Conservation (phyloP, 1,140 invertebrate genomes). For the Medauroidea extradentata region DNA sequence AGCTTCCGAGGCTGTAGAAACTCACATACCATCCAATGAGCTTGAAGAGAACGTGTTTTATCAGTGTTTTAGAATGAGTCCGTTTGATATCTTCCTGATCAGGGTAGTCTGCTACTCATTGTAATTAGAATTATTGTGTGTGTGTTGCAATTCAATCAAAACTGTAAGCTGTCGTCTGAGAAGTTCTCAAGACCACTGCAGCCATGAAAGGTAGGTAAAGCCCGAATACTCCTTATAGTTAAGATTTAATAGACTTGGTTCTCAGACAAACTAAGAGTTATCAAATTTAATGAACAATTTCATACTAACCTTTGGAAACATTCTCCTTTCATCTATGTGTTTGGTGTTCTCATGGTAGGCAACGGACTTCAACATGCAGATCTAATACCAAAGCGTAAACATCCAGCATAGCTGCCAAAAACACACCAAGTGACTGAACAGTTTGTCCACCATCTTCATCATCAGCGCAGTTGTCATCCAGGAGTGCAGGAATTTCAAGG, state of each 20-base stretch:
- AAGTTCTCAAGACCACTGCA: background rate
- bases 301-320: background rate
- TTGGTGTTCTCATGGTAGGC: constrained; percentile 23
- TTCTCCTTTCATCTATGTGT: constrained; percentile 15
- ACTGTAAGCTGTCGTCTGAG: too few relatives aligned
- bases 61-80: background rate
- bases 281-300: background rate
- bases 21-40: background rate
- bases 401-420: background rate
- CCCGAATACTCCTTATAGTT: background rate
- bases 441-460: constrained; percentile 32
- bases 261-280: too few relatives aligned
- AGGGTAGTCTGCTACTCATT: too few relatives aligned
- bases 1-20: too few relatives aligned
- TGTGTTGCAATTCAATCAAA: too few relatives aligned
- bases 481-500: constrained; percentile 25
- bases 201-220: background rate
- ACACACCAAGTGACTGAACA: constrained; percentile 8
- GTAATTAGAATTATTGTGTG: too few relatives aligned
- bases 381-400: constrained; percentile 12
- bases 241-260: background rate
- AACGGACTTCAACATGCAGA: constrained; percentile 10
- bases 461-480: constrained; percentile 29
- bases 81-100: too few relatives aligned
- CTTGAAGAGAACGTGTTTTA: background rate